Evolutionary conservation across 2,888 invertebrate species (phyloP), one percentile per base, ranked within the genome.

Genomic region (Camponotus fellah): DNA sequence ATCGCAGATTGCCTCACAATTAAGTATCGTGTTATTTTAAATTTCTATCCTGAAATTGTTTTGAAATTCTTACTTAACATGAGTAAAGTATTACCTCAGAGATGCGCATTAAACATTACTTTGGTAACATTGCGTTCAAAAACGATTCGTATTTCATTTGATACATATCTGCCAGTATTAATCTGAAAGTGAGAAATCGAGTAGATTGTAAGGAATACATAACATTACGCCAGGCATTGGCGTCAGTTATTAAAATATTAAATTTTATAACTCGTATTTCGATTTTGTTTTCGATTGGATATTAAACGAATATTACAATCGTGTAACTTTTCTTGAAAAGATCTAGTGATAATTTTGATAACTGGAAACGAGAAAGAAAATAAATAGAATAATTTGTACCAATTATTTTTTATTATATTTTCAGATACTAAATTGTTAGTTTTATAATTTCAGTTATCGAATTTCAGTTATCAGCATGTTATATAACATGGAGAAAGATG

Each of bases 61-160:
- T 72, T 46, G 46, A 80, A 60, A 60, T 80, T 60, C 79, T 72
- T 71, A 40, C 72, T 58, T 68, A 60, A 77, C 32, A 21, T 26
- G 14, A 46, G 40, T 17, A 12, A 60, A 34, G 46, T 72, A 79
- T 80, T 60, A 72, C 58, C 46, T 43, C 74, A 68, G 5, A 8
- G 26, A 43, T 43, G 58, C n/a, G n/a, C 26, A 60, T 21, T 60
- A 46, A 17, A 34, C 53, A 21, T 60, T 60, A 60, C 43, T 26
- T 79, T 21, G 72, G 43, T 65, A 65, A 26, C 46, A 8, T 79
- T 72, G 60, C 46, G 37, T 21, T 34, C 21, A 12, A 77, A 40
- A 14, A 46, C 21, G 21, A 60, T 72, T 79, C 74, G 17, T 46
- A 79, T 79, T 58, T 17, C 43, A 10, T 14, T 58, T 17, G 60